Evolutionary conservation across 2,797 vertebrate species (phyloP), one percentile per base, ranked within the genome.

Genomic region (Zenarchopterus dispar): DNA sequence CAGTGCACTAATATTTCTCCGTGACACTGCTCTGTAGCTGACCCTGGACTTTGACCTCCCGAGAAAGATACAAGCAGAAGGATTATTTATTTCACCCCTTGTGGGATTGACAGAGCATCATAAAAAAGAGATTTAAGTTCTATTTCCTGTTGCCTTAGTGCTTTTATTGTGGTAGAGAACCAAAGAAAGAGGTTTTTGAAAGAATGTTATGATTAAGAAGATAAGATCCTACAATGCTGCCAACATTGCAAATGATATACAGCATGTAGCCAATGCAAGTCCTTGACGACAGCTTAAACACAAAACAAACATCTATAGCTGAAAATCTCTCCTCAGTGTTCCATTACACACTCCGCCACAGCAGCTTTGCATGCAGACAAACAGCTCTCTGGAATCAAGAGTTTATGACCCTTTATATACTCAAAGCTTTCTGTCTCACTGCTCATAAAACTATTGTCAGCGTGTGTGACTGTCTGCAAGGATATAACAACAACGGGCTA

Each of bases 31-130:
- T 82, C 56, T 67, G 55, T 19, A 33, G 52, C 73, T 57, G 64
- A 69, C 69, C 75, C 60, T 56, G 63, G 52, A 69, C 77, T 73
- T 78, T 84, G 79, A 80, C 80, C 75, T 80, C 26, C 33, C 53
- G n/a, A 39, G 33, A 77, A 68, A 67, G 43, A 60, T 68, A 60
- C 70, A 63, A 77, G 68, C 57, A 67, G 68, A 80, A 70, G 60
- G 62, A 81, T 78, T 70, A 77, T 77, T 80, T 51, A 13, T 78
- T 70, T 51, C 52, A 64, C 0, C 5, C 16, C 33, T 10, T 10
- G 4, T 36, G 56, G 61, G 59, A 81, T 86, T 80, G 78, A 82
- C 78, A 81, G 4, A 62, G 26, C 62, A 66, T 75, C 52, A 54
- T 61, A 74, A 70, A 78, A 52, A 64, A 22, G 21, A 53, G 54